Base-by-base conservation (phyloP, 2,797 vertebrate genomes). In the Scolopax bukidnonensis region DNA sequence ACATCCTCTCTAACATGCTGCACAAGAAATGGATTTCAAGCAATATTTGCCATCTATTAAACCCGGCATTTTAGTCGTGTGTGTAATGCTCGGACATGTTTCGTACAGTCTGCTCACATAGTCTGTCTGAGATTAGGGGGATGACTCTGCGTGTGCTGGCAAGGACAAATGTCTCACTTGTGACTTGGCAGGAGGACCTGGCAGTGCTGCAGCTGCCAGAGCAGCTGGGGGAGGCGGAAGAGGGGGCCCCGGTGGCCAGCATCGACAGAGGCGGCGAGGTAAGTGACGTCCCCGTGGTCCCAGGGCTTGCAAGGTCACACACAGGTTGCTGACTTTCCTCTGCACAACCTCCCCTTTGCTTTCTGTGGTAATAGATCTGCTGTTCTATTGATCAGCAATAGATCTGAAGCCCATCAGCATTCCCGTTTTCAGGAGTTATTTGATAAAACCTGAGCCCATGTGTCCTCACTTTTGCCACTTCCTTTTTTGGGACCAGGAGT, bases 111-210 rank as follows among this genome's bases (percentile, higher is more conserved):
- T 45, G 33, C 74, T 84, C 20, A 8, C 12, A 30, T 1, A 45
- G 51, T 8, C 81, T 43, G 70, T 23, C 54, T 76, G 2, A 77
- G 92, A 33, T 64, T 6, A 51, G 50, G 64, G 78, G 0, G 1
- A 17, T 84, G 86, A 70, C 59, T 74, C 41, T 61, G 74, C 51
- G 3, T 8, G 59, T 36, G 59, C 51, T 59, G 48, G 40, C 50
- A 25, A 90, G 64, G 82, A 69, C 87, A 64, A 81, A 79, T 48
- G 4, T 89, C 32, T 92, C 38, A 9, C 76, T 83, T 94, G 50
- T 95, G 67, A 48, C 79, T 86, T 94, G 94, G 65, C 96, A 98
- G 98, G 97, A 98, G 85, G 98, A 98, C 16, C 87, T 97, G 90
- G 90, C 67, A 19, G 33, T 5, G 6, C 92, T 79, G 3, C 93